Conservation (phyloP, 2,113 vertebrate species). For the Otocyon megalotis region DNA sequence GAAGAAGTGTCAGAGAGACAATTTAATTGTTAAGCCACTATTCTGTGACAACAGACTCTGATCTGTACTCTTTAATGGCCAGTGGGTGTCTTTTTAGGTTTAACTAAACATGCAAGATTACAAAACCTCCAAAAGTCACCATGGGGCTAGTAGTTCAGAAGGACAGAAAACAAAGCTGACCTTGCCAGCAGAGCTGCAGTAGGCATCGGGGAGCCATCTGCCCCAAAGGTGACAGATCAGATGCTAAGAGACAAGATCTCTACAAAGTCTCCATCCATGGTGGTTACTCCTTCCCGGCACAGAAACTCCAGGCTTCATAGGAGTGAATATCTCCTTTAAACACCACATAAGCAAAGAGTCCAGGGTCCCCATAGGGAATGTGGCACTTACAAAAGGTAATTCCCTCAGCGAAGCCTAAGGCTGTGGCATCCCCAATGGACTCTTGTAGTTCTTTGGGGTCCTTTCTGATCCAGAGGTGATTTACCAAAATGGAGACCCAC, state of each 20-base stretch:
- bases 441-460: too few relatives aligned
- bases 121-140: neutral
- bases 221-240: neutral
- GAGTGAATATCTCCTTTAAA: too few relatives aligned
- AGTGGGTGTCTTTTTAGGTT: fast-evolving
- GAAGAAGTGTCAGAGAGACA: neutral
- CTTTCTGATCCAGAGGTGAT: fast-evolving
- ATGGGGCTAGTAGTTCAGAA: neutral
- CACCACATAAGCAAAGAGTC: neutral
- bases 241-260: too few relatives aligned
- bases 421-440: fast-evolving
- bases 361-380: fast-evolving
- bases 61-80: fast-evolving
- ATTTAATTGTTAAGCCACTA: fast-evolving
- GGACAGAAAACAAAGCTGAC: neutral
- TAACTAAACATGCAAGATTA: neutral
- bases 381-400: neutral
- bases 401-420: neutral
- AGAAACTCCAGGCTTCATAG: neutral
- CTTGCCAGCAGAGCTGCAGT: fast-evolving
- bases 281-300: fast-evolving
- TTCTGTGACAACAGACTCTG: neutral
- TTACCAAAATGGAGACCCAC: fast-evolving
- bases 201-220: neutral
- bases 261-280: fast-evolving